phyloP scores from a whole-genome alignment of 2,113 vertebrate genomes.

The Mormyrus lacerda region DNA sequence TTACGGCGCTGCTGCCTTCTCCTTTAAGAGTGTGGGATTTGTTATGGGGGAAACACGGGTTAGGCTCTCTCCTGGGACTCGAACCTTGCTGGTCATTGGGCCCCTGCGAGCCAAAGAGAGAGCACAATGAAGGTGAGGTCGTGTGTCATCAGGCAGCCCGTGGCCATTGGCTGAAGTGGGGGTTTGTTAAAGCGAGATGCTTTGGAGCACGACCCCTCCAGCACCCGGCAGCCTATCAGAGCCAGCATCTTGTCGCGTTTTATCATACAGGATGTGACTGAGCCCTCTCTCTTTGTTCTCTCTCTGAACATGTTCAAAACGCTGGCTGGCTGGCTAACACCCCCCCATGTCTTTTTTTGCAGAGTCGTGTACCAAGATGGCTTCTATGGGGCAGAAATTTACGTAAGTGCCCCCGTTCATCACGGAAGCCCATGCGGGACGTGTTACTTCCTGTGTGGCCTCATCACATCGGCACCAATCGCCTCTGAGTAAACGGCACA shows the following conservation, averaged over 20 bases:
- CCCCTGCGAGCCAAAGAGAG: not conserved
- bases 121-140: not conserved
- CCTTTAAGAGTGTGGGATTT: not conserved
- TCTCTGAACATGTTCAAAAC: not conserved
- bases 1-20: too few species aligned
- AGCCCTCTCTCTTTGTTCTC: not conserved
- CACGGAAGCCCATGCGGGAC: not conserved
- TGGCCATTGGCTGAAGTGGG: not conserved
- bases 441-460: not conserved
- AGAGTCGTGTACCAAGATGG: slow-evolving; percentile 77
- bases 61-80: not conserved
- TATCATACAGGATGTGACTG: not conserved
- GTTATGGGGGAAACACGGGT: not conserved
- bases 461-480: not conserved
- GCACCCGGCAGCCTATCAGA: not conserved
- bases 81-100: not conserved
- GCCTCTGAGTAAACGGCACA: not conserved
- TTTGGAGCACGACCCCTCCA: not conserved
- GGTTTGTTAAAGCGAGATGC: not conserved
- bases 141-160: not conserved
- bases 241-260: not conserved
- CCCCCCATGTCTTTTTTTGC: slow-evolving; percentile 24
- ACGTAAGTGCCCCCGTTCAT: slow-evolving; percentile 56
- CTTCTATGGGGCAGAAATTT: slow-evolving; percentile 77
- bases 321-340: not conserved